Percentiles rank a stretch among this genome's conserved stretches.
Evolutionary conservation across 53 echinoderm and acorn worm genomes (phyloP).

Genomic region (Glandiceps talaboti): DNA sequence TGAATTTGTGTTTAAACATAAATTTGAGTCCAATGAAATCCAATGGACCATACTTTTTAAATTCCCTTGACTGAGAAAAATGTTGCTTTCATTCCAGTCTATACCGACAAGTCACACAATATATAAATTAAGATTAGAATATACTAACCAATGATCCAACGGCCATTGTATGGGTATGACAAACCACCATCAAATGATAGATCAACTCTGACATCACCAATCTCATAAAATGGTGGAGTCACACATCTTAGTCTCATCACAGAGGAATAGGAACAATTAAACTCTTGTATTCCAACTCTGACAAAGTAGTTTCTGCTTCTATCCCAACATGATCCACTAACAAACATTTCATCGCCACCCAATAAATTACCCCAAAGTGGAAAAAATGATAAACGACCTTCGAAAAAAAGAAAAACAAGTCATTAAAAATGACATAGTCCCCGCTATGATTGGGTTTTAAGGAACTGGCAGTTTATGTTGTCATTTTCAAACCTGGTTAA

Average conservation of each 20-base stretch:
- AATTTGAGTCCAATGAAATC: too few relatives aligned
- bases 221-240: slow-evolving; percentile 75
- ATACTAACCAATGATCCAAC: slow-evolving; percentile 88
- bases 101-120: too few relatives aligned
- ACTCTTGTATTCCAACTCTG: slow-evolving; percentile 59
- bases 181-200: slow-evolving; percentile 65
- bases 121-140: too few relatives aligned
- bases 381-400: slow-evolving; percentile 54
- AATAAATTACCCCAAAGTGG: slow-evolving; percentile 76
- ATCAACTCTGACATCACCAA: slow-evolving; percentile 42
- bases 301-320: slow-evolving; percentile 70
- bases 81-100: too few relatives aligned
- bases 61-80: too few relatives aligned
- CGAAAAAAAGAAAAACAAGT: background rate
- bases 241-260: slow-evolving; percentile 60
- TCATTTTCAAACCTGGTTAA: too few relatives aligned
- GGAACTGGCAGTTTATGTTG: too few relatives aligned
- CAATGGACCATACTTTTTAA: too few relatives aligned
- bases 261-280: slow-evolving; percentile 65
- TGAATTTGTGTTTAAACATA: too few relatives aligned
- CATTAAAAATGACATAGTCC: too few relatives aligned
- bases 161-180: slow-evolving; percentile 40
- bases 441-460: too few relatives aligned
- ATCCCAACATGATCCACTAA: slow-evolving; percentile 82
- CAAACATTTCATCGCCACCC: slow-evolving; percentile 56